These are phyloP conservation scores for Ceraclea dissimilis DNA, from an alignment of 2,888 invertebrate genomes.

Conservation along the genomic window DNA sequence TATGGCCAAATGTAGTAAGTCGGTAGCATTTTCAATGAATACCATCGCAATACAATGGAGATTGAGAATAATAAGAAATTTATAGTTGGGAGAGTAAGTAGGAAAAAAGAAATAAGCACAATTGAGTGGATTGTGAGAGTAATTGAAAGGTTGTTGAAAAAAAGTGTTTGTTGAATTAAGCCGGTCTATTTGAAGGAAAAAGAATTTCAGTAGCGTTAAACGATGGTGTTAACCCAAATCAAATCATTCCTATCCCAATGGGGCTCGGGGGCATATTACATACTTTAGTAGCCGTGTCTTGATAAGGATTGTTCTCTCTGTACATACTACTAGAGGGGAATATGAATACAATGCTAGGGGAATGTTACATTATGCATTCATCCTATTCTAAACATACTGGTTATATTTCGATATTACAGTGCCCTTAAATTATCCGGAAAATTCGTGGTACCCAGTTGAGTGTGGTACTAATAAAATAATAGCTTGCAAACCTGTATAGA, in stretches of 20 bases:
- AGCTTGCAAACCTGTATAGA: no score
- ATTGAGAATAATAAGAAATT: background rate
- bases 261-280: background rate
- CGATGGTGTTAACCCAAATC: constrained; percentile 23
- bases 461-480: background rate
- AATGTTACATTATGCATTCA: background rate
- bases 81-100: background rate
- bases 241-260: constrained; percentile 12
- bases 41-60: background rate
- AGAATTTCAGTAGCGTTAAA: constrained; percentile 16
- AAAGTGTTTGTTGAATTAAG: constrained; percentile 15
- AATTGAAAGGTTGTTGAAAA: constrained; percentile 6
- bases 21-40: background rate
- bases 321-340: no score
- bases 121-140: constrained; percentile 6
- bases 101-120: background rate
- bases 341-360: background rate
- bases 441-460: background rate
- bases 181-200: constrained; percentile 9
- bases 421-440: background rate
- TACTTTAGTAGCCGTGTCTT: no score
- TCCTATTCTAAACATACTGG: background rate
- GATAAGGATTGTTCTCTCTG: no score
- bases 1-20: background rate
- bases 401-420: background rate